Evolutionary conservation across 2,113 vertebrate species (phyloP).

Genomic region (Aspiorhynchus laticeps): DNA sequence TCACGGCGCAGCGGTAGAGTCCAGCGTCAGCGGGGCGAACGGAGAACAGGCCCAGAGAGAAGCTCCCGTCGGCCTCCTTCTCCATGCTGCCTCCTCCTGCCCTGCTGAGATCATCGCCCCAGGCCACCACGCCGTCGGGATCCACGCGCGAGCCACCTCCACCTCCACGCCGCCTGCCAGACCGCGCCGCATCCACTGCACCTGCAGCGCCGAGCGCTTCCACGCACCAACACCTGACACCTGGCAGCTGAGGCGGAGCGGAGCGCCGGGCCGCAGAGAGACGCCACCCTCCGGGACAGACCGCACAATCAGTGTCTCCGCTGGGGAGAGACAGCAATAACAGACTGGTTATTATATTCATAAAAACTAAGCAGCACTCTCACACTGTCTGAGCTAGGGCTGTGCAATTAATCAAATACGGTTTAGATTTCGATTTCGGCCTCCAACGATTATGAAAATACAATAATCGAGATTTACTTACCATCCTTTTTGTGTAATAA

Average conservation of each 20-base stretch:
- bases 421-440: too few relatives aligned
- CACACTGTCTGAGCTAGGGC: too few relatives aligned
- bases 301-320: conserved; percentile 76
- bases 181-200: conserved; percentile 77
- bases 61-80: conserved; percentile 77
- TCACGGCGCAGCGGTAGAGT: conserved; percentile 82
- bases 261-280: conserved; percentile 72
- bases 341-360: background rate
- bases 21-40: conserved; percentile 79
- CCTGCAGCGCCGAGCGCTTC: conserved; percentile 68
- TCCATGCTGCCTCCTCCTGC: conserved; percentile 79
- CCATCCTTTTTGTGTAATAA: too few relatives aligned
- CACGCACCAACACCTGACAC: conserved; percentile 75
- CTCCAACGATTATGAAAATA: too few relatives aligned
- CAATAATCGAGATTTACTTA: too few relatives aligned
- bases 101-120: conserved; percentile 78
- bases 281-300: conserved; percentile 72
- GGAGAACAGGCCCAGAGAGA: conserved; percentile 81
- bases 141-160: conserved; percentile 77
- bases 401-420: too few relatives aligned
- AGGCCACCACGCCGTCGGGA: conserved; percentile 76
- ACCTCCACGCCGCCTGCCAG: conserved; percentile 71
- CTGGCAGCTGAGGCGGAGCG: conserved; percentile 77
- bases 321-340: conserved; percentile 63
- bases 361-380: background rate